Conservation (phyloP, 1,140 invertebrate species). For the Eueides isabella region DNA sequence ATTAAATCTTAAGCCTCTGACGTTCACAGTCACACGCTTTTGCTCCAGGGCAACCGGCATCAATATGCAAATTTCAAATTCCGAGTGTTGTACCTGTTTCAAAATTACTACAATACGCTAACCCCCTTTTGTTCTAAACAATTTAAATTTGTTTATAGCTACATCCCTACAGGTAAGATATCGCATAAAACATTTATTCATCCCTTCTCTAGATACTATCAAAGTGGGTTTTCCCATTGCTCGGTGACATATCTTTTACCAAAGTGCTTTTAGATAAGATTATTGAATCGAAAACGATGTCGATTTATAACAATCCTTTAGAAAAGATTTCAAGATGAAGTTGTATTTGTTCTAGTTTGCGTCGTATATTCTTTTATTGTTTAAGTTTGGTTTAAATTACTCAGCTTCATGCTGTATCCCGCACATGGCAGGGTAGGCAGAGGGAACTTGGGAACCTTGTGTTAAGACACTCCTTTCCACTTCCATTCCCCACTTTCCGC, state of each 20-base stretch:
- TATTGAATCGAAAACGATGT: conserved; percentile 30
- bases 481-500: no score
- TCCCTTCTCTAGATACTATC: conserved; percentile 47
- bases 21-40: no score
- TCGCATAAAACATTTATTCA: conserved; percentile 58
- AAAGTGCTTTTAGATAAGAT: conserved; percentile 31
- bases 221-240: conserved; percentile 30
- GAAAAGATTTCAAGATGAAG: background rate
- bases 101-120: no score
- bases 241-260: conserved; percentile 21
- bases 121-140: background rate
- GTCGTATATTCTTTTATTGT: background rate
- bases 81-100: no score
- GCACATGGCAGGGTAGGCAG: no score
- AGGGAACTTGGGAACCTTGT: no score
- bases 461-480: no score
- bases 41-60: no score
- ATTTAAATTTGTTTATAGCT: background rate
- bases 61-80: no score
- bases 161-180: conserved; percentile 24
- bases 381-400: background rate
- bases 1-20: no score
- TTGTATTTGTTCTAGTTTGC: background rate
- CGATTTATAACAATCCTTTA: conserved; percentile 12
- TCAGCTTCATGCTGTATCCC: background rate